phyloP scores from a whole-genome alignment of 2,797 vertebrate genomes.

The Miichthys miiuy region DNA sequence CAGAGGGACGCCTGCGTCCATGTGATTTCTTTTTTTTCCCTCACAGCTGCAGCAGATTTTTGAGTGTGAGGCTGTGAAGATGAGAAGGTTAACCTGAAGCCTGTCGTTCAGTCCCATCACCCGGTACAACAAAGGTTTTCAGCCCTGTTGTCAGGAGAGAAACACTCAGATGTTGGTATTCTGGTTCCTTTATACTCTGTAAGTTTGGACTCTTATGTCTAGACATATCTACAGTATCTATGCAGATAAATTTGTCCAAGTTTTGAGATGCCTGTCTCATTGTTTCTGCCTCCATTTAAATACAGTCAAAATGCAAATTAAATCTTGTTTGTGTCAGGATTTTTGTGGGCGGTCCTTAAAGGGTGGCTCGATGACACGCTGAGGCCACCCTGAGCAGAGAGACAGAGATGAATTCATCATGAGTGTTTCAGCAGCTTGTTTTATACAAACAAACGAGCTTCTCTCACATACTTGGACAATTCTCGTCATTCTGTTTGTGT shows the following conservation, averaged over 20 bases:
- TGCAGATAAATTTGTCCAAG: not conserved
- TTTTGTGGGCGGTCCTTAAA: too few species aligned
- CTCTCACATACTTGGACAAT: too few species aligned
- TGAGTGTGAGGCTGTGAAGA: slow-evolving; percentile 19
- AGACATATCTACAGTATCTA: not conserved
- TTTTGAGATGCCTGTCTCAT: not conserved
- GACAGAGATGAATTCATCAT: too few species aligned
- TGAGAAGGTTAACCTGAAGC: slow-evolving; percentile 12
- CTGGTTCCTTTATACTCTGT: not conserved
- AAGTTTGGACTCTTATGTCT: not conserved
- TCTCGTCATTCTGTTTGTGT: too few species aligned
- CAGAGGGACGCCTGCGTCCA: slow-evolving; percentile 8
- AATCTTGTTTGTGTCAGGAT: too few species aligned
- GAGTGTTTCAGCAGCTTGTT: too few species aligned
- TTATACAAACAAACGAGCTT: too few species aligned
- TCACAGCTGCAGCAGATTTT: slow-evolving; percentile 19
- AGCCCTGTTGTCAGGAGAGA: not conserved
- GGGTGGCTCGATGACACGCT: too few species aligned
- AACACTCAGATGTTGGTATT: not conserved
- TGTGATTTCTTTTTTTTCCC: not conserved
- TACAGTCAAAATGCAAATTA: too few species aligned
- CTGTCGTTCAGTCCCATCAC: not conserved
- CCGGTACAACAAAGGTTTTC: not conserved
- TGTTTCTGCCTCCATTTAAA: not conserved
- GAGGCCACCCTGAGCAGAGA: too few species aligned